Evolutionary conservation across 2,797 vertebrate genomes (phyloP).

Genomic region (Scyliorhinus canicula): DNA sequence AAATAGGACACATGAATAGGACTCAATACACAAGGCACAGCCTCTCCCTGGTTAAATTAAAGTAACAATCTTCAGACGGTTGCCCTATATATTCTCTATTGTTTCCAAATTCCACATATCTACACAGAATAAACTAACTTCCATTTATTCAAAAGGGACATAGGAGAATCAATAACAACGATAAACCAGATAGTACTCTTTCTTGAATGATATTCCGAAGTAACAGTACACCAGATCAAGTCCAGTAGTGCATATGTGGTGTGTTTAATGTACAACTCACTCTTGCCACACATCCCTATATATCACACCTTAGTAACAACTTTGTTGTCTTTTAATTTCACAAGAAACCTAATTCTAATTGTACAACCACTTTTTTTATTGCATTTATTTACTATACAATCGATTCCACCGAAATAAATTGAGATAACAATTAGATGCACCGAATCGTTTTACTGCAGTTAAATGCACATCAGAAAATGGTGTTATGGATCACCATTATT

Average conservation of each 20-base stretch:
- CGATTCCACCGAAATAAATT: background rate
- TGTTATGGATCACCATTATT: conserved; percentile 4
- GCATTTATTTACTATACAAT: conserved; percentile 11
- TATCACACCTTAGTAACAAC: background rate
- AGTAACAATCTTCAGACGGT: background rate
- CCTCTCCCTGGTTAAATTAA: background rate
- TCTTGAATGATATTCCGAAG: background rate
- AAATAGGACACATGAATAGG: background rate
- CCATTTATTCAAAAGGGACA: background rate
- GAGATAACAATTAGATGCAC: conserved; percentile 14
- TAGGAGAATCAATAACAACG: no score
- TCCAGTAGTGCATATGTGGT: background rate
- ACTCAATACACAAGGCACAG: background rate
- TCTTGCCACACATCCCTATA: background rate
- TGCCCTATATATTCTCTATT: background rate
- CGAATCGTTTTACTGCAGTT: background rate
- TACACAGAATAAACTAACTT: background rate
- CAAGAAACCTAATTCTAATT: background rate
- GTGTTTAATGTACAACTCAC: background rate
- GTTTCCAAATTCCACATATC: background rate
- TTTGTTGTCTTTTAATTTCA: background rate
- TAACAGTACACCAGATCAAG: background rate
- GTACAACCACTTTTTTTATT: background rate
- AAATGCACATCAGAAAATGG: conserved; percentile 11
- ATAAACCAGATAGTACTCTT: background rate